Evolutionary conservation across 2,113 vertebrate genomes (phyloP), one percentile per base, ranked within the genome.

Genomic region (Osmerus mordax): DNA sequence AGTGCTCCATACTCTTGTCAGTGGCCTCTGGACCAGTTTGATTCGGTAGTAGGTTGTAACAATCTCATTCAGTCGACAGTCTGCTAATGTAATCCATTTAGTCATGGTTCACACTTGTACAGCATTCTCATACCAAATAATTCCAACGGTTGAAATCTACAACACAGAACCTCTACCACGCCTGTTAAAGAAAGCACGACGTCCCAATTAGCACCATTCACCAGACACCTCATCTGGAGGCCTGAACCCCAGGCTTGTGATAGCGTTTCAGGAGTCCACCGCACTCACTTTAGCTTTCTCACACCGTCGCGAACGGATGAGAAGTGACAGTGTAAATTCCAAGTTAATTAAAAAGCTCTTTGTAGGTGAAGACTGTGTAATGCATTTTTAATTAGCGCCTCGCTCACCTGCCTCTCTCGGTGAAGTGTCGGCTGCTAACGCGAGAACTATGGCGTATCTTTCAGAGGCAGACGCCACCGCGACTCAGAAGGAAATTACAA

Each of bases 341-440:
- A n/a, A 73, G 66, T 62, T 84, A 78, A 81, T 86, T 86, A 63
- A 80, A 60, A 78, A 69, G 72, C 71, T 70, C 70, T 71, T 76
- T 76, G 65, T 71, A 32, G 19, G 69, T 65, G 69, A 71, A 73
- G 21, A 15, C 18, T 59, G 32, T 72, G 73, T 81, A 77, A 75
- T 78, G 74, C 51, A 23, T 75, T 82, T 89, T 86, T 87, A 88
- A 84, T 88, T 79, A 81, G 66, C 69, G 55, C 71, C 77, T 60
- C 69, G 28, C 63, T 86, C 77, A 72, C 55, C 55, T 56, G 53
- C 63, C 19, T 67, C 61, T 58, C 41, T 60, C 47, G 32, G 70
- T 1, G 21, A 72, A 67, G 14, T 56, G 36, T 15, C 61, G 51
- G 52, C 41, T 21, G 70, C 58, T 81, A 73, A 53, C 72, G 52